Evolutionary conservation across 2,888 invertebrate genomes (phyloP).

Genomic region (Cantharis rufa): DNA sequence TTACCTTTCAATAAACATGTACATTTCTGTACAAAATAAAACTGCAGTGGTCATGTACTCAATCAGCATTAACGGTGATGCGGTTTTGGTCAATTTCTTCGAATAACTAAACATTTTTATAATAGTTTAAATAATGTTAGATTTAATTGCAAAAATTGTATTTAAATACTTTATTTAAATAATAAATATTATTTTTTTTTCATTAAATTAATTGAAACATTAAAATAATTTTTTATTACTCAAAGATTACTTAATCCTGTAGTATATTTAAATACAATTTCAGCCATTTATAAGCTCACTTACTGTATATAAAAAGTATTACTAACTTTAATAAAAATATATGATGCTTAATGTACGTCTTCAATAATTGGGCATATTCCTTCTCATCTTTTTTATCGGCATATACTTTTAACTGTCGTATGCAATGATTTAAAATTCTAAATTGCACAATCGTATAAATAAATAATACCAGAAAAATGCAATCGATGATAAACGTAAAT

Average conservation of each 20-base stretch:
- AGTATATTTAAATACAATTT: no score
- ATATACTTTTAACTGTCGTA: not conserved
- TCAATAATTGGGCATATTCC: not conserved
- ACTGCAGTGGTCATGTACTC: conserved; percentile 11
- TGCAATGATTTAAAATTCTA: conserved; percentile 7
- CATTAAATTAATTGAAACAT: no score
- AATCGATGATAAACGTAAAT: conserved; percentile 12
- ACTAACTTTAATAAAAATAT: conserved; percentile 8
- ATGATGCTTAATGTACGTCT: conserved; percentile 2
- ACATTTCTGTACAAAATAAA: conserved; percentile 18
- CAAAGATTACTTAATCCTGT: no score
- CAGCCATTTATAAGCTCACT: no score
- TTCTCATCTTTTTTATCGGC: not conserved
- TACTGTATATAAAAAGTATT: no score
- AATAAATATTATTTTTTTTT: no score
- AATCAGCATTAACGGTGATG: conserved; percentile 10
- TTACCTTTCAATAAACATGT: conserved; percentile 18
- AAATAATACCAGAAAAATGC: conserved; percentile 11
- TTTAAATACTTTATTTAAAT: not conserved
- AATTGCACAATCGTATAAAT: conserved; percentile 10
- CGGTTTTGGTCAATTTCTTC: conserved; percentile 3
- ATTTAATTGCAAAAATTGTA: not conserved
- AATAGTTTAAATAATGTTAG: not conserved
- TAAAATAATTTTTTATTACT: no score
- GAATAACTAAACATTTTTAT: conserved; percentile 7